Evolutionary conservation across 2,113 vertebrate genomes (phyloP).

Genomic region (Clupea harengus): DNA sequence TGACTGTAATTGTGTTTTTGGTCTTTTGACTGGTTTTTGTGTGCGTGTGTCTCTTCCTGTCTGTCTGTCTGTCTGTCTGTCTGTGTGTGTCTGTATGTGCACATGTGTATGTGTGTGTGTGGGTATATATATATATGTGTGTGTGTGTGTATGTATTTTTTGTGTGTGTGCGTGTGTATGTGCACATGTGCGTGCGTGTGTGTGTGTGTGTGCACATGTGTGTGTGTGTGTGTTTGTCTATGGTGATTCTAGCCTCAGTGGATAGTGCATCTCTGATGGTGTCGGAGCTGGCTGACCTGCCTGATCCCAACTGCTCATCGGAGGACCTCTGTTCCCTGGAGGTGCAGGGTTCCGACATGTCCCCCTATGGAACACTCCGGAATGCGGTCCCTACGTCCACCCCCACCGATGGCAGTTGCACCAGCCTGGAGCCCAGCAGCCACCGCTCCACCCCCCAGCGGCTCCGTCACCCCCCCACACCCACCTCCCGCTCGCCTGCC

Average conservation of each 20-base stretch:
- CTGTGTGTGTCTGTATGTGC: background rate
- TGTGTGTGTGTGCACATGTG: background rate
- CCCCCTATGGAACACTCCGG: constrained; percentile 67
- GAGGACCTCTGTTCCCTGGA: constrained; percentile 84
- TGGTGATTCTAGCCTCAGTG: constrained; percentile 71
- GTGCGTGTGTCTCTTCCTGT: background rate
- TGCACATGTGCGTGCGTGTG: background rate
- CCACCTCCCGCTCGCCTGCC: constrained; percentile 64
- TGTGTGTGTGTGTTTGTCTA: background rate
- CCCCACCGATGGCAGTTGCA: constrained; percentile 68
- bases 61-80: background rate
- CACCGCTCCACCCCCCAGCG: constrained; percentile 55
- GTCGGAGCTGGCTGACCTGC: constrained; percentile 75
- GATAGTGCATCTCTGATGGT: constrained; percentile 79
- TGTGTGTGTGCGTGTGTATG: background rate
- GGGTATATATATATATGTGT: background rate
- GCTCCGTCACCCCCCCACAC: constrained; percentile 63
- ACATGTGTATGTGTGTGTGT: background rate
- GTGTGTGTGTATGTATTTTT: background rate
- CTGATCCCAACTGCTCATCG: constrained; percentile 77
- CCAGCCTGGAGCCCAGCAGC: constrained; percentile 68
- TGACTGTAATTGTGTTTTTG: background rate
- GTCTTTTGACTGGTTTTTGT: background rate
- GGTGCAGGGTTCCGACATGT: constrained; percentile 80
- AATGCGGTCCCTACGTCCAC: constrained; percentile 43